A percentile compares a stretch with the other conserved stretches of the same genome.
phyloP scores from a whole-genome alignment of 2,113 vertebrate species.

The Sporophila hypoxantha region DNA sequence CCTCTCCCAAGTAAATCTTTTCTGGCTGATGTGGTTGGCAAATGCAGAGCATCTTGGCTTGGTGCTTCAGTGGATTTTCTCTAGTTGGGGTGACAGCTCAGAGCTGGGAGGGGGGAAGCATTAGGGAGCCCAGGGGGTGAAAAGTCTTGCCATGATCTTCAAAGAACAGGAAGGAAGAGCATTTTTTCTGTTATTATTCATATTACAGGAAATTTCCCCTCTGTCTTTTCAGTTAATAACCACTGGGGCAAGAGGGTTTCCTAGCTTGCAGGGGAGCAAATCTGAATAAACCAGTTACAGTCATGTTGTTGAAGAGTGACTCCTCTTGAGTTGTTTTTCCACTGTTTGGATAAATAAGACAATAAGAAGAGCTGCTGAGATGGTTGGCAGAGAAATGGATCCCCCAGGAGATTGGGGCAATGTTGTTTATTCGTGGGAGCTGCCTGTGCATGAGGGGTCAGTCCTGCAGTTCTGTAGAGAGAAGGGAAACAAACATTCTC shows the following conservation, averaged over 20 bases:
- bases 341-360: conserved; percentile 51
- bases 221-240: background rate
- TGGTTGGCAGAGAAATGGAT: conserved; percentile 30
- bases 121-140: background rate
- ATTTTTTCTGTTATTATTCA: background rate
- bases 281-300: background rate
- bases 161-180: background rate
- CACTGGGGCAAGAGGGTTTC: background rate
- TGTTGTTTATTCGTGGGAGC: conserved; percentile 9
- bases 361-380: conserved; percentile 18
- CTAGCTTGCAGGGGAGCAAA: background rate
- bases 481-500: conserved; percentile 26
- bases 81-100: background rate
- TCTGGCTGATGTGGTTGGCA: background rate
- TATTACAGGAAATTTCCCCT: background rate
- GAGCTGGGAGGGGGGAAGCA: background rate
- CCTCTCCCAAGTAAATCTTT: background rate
- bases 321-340: conserved; percentile 38
- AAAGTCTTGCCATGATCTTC: background rate
- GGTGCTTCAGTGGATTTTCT: background rate
- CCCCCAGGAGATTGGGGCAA: background rate
- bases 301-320: background rate
- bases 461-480: background rate
- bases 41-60: background rate
- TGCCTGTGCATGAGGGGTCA: conserved; percentile 8